Evolutionary conservation across 1,140 invertebrate genomes (phyloP).

Genomic region (Hyles euphorbiae): DNA sequence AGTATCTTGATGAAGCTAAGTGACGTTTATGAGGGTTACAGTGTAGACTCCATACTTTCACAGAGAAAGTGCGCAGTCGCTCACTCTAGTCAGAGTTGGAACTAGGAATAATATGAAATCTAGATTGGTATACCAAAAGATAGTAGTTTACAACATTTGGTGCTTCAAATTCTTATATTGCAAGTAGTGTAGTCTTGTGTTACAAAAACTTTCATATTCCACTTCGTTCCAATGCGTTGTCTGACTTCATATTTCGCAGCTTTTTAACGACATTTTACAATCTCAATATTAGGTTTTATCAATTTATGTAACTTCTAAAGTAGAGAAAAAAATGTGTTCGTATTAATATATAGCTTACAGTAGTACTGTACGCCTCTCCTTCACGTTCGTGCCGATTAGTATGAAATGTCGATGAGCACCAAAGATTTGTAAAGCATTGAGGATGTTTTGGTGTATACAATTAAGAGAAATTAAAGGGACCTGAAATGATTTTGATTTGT

Average conservation of each 20-base stretch:
- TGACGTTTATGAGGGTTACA: conserved; percentile 31
- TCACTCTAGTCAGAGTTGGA: conserved; percentile 71
- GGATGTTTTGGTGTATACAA: conserved; percentile 69
- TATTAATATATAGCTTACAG: conserved; percentile 52
- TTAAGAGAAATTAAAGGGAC: conserved; percentile 72
- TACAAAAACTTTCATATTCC: too few relatives aligned
- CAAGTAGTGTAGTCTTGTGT: too few relatives aligned
- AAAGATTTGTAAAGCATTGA: conserved; percentile 72
- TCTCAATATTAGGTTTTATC: conserved; percentile 70
- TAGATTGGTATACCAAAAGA: background rate
- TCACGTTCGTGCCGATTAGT: conserved; percentile 59
- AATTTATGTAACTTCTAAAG: conserved; percentile 54
- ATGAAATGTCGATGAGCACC: conserved; percentile 69
- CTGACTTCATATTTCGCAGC: conserved; percentile 64
- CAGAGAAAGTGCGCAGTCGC: conserved; percentile 37
- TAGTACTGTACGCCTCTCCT: conserved; percentile 35
- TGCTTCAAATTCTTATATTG: too few relatives aligned
- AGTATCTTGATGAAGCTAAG: conserved; percentile 48
- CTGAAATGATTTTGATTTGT: conserved; percentile 69
- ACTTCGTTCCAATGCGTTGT: conserved; percentile 43
- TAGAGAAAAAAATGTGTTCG: conserved; percentile 65
- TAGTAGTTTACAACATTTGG: background rate
- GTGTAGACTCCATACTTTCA: conserved; percentile 16
- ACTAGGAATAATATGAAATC: conserved; percentile 33
- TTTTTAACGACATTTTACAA: conserved; percentile 67